These are phyloP conservation scores for Piprites chloris DNA, from an alignment of 2,113 vertebrate species.

Conservation along the genomic window DNA sequence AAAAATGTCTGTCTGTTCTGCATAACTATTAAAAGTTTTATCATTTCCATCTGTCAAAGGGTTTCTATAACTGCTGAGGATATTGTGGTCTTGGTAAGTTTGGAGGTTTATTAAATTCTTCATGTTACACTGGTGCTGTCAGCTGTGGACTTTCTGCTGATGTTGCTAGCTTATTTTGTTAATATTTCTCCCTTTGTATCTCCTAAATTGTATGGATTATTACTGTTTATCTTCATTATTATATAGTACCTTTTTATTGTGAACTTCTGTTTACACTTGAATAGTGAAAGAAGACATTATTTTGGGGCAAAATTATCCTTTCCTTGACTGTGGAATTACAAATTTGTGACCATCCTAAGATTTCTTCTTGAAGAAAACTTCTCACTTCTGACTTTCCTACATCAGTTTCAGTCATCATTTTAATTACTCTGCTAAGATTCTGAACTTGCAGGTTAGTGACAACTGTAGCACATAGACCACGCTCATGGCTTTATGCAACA, in stretches of 20 bases:
- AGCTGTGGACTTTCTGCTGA: not conserved
- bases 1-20: not conserved
- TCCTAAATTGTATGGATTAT: not conserved
- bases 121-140: not conserved
- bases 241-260: not conserved
- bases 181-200: not conserved
- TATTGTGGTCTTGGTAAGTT: not conserved
- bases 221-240: not conserved
- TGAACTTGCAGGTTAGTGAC: not conserved
- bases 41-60: not conserved
- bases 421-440: not conserved
- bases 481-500: not conserved
- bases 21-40: not conserved
- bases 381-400: not conserved
- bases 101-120: not conserved
- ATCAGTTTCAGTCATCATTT: not conserved
- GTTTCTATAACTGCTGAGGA: not conserved
- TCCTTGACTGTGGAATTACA: not conserved
- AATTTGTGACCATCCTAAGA: not conserved
- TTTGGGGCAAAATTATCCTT: not conserved
- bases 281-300: not conserved
- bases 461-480: not conserved
- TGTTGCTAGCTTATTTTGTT: not conserved
- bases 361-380: not conserved
- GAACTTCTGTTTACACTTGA: not conserved